Conservation (phyloP, 2,113 vertebrate genomes). For the Pogonocichla stellata region DNA sequence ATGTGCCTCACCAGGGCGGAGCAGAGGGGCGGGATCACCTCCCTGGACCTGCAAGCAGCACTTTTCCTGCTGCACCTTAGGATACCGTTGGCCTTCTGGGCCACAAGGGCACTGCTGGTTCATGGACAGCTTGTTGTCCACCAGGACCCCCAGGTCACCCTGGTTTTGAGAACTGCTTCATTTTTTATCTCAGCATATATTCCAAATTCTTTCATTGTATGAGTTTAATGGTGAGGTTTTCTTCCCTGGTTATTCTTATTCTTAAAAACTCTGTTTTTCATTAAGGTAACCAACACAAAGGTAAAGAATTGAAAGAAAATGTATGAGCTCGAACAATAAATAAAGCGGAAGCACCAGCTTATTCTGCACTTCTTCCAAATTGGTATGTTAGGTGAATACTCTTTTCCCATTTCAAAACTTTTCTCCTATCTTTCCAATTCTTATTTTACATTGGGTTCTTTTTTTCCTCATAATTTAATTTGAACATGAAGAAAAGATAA, state of each 20-base stretch:
- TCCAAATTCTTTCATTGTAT: neutral
- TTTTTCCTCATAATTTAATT: neutral
- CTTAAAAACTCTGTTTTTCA: neutral
- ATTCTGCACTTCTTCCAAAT: neutral
- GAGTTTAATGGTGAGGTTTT: neutral
- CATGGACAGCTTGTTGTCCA: neutral
- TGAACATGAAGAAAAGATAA: neutral
- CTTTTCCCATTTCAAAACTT: neutral
- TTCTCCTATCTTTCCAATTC: neutral
- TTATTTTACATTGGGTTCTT: neutral
- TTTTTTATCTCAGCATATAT: neutral
- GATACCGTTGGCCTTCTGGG: neutral
- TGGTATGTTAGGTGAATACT: neutral
- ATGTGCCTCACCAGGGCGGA: neutral
- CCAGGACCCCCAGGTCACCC: neutral
- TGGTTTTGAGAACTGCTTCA: neutral
- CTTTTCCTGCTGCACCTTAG: accelerated
- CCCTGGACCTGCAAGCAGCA: accelerated
- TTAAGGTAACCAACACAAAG: neutral
- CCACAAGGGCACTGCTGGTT: neutral
- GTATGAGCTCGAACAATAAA: neutral
- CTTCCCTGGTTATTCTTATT: neutral
- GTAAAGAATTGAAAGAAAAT: neutral
- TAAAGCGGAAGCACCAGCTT: neutral
- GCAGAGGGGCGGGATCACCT: neutral